Conservation (phyloP, 1,140 invertebrate genomes). For the Mylabris phalerata region DNA sequence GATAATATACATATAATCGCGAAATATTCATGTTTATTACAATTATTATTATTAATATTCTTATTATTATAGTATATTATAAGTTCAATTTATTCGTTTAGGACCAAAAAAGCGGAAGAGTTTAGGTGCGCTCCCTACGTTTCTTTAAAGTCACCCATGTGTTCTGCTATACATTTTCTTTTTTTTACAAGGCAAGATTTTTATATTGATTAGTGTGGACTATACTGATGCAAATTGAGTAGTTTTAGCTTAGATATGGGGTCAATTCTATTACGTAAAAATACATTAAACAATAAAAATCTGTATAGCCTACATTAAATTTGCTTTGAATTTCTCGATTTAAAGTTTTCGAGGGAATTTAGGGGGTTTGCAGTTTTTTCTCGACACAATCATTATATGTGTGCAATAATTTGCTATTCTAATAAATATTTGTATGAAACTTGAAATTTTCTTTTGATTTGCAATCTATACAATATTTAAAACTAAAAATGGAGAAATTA, state of each 20-base stretch:
- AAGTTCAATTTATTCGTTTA: slow-evolving; percentile 22
- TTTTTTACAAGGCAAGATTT: background rate
- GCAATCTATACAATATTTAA: background rate
- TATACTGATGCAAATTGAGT: slow-evolving; percentile 5
- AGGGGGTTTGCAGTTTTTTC: too few relatives aligned
- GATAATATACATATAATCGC: background rate
- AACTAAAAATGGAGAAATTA: background rate
- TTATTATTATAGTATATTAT: background rate
- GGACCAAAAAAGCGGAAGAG: slow-evolving; percentile 10
- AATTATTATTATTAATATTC: too few relatives aligned
- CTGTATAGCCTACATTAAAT: slow-evolving; percentile 15
- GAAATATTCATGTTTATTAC: too few relatives aligned
- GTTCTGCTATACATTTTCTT: slow-evolving; percentile 1
- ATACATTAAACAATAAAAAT: background rate
- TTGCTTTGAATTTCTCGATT: background rate
- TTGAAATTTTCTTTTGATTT: too few relatives aligned
- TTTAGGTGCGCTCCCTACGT: slow-evolving; percentile 4
- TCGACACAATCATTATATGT: slow-evolving; percentile 32
- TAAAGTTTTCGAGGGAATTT: too few relatives aligned
- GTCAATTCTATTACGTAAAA: slow-evolving; percentile 7
- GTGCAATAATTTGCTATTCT: slow-evolving; percentile 40
- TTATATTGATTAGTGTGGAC: slow-evolving; percentile 8
- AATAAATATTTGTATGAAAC: slow-evolving; percentile 37
- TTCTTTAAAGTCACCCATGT: slow-evolving; percentile 11
- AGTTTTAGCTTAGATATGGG: slow-evolving; percentile 5